Evolutionary conservation across 2,113 vertebrate genomes (phyloP).

Genomic region (Talpa occidentalis): DNA sequence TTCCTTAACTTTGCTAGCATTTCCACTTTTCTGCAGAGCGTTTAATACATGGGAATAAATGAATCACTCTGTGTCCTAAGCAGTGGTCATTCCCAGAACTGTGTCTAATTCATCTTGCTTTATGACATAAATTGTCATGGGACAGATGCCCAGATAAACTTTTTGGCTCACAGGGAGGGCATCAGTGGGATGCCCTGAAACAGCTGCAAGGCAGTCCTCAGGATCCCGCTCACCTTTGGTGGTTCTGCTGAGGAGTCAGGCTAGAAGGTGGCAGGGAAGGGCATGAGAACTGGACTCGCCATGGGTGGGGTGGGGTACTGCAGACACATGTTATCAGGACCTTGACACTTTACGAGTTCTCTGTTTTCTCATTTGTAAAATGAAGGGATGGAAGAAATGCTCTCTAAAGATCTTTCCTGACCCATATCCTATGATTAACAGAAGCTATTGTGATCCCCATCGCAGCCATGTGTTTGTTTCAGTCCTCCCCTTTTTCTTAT

Average conservation of each 20-base stretch:
- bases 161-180: background rate
- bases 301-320: background rate
- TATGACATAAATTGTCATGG: background rate
- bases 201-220: background rate
- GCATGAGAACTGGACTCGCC: background rate
- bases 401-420: background rate
- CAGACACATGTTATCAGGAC: background rate
- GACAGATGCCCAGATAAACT: background rate
- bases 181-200: background rate
- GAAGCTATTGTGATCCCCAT: background rate
- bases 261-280: background rate
- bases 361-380: background rate
- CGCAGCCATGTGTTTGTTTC: background rate
- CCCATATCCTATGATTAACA: background rate
- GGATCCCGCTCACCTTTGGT: background rate
- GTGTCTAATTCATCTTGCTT: background rate
- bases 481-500: background rate
- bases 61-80: background rate
- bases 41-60: background rate
- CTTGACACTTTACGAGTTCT: background rate
- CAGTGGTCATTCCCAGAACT: background rate
- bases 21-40: background rate
- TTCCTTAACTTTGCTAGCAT: slow-evolving; percentile 23
- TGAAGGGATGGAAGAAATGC: background rate
- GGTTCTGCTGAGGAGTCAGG: background rate